Base-by-base conservation (phyloP, 2,888 invertebrate genomes). In the Ganaspis brasiliensis region DNA sequence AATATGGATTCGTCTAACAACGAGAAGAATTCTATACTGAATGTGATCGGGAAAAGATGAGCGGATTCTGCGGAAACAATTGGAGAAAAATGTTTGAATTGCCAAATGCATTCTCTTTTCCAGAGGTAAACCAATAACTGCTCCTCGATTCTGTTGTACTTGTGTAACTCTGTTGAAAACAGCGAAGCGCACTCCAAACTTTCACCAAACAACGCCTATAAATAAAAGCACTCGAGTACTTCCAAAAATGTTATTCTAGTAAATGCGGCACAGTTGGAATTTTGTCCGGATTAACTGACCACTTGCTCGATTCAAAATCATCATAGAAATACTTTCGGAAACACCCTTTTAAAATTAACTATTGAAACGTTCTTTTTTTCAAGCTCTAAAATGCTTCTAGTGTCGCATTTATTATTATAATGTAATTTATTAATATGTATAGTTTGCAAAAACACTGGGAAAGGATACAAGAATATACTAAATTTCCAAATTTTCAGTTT, bases 181-280 rank as follows among this genome's bases (percentile, higher is more conserved):
- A 67, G n/a, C 67, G 24, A 67, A 67, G 67, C 67, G 45, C 67
- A 67, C 67, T 67, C 45, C 26, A 67, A 67, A 67, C 67, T 67
- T 67, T 26, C 45, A 67, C 24, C 45, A 49, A 45, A 67, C 67
- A 67, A 67, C 45, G 67, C 24, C 67, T 67, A 67, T 67, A 67
- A 67, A 67, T 67, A 67, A 67, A 67, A 67, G 24, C 45, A 45
- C 67, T 67, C 45, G 24, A 67, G 40, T 26, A 45, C 26, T 67
- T 67, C 45, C n/a, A 26, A 67, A 67, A 67, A 19, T 67, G 45
- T 67, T 67, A 67, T 67, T 67, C 45, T 24, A 67, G 40, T 67
- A 67, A 26, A 67, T 45, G 21, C 24, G 26, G 26, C 35, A 21
- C 19, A 61, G 37, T 35, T 37, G 37, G 19, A 12, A 61, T 37